A percentile compares a stretch with the other conserved stretches of the same genome.
These are phyloP conservation scores for pig (Sus scrofa) DNA, from an alignment of 2,113 vertebrate genomes.

Conservation along the genomic window DNA sequence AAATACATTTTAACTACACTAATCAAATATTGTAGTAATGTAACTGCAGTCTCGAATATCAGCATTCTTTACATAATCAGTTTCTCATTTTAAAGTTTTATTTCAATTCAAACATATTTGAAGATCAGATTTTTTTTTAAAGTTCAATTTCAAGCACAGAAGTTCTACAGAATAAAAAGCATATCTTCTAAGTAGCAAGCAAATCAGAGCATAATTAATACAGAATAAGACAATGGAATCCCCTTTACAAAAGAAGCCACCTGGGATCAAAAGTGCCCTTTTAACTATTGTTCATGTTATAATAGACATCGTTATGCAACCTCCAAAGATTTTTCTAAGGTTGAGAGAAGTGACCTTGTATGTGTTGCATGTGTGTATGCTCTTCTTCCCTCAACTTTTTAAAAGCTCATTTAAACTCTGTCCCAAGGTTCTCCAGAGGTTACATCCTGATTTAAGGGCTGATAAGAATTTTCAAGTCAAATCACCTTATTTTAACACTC, in stretches of 20 bases:
- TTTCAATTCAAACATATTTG: conserved; percentile 1
- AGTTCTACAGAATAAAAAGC: neutral
- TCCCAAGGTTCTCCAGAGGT: neutral
- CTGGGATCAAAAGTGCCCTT: conserved; percentile 50
- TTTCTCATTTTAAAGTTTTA: neutral
- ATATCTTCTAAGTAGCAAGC: neutral
- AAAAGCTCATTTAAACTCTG: conserved; percentile 46
- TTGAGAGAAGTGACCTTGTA: neutral
- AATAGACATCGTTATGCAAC: conserved; percentile 23
- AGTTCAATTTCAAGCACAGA: neutral
- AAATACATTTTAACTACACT: neutral
- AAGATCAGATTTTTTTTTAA: neutral
- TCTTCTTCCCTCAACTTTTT: neutral
- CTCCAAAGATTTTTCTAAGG: conserved; percentile 45
- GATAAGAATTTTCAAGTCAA: conserved; percentile 14
- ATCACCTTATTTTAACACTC: neutral
- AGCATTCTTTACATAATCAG: neutral
- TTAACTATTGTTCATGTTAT: conserved; percentile 46
- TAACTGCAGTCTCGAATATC: neutral
- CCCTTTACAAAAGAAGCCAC: conserved; percentile 50
- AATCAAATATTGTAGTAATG: neutral
- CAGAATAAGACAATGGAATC: neutral
- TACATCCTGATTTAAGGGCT: conserved; percentile 22
- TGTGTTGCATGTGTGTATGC: neutral
- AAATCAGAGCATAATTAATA: conserved; percentile 55